Evolutionary conservation across 1,140 invertebrate genomes (phyloP).

Genomic region (Musca domestica): DNA sequence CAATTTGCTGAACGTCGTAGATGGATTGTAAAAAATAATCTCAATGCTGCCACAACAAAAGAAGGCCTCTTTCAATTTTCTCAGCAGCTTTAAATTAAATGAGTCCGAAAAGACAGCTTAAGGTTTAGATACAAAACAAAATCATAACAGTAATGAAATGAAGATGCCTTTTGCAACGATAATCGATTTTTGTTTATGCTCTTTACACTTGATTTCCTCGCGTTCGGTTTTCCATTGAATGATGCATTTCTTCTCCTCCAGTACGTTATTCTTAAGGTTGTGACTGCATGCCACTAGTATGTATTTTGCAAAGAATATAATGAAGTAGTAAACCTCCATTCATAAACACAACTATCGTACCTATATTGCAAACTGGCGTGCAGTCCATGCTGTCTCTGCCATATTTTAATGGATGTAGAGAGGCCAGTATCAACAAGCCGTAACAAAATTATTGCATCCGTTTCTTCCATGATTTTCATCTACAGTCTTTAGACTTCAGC

Average conservation of each 20-base stretch:
- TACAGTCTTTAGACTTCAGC: no score
- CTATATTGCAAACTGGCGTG: constrained; percentile 25
- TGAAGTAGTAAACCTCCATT: constrained; percentile 55
- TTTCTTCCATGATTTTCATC: constrained; percentile 38
- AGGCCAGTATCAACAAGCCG: background rate
- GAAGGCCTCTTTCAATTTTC: background rate
- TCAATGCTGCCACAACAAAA: background rate
- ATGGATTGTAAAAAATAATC: constrained; percentile 10
- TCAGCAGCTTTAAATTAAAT: constrained; percentile 47
- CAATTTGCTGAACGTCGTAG: constrained; percentile 2
- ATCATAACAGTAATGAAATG: constrained; percentile 49
- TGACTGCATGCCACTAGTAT: constrained; percentile 15
- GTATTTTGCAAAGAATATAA: constrained; percentile 41
- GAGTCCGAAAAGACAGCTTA: constrained; percentile 43
- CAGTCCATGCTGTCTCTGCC: background rate
- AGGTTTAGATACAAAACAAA: constrained; percentile 32
- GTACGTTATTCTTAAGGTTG: constrained; percentile 22
- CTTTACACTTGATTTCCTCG: constrained; percentile 21
- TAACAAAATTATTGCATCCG: constrained; percentile 27
- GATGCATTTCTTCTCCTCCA: background rate
- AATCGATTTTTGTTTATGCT: constrained; percentile 53
- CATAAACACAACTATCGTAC: constrained; percentile 43
- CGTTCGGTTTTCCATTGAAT: background rate
- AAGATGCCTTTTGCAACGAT: constrained; percentile 44
- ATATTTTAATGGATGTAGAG: constrained; percentile 3